Evolutionary conservation across 2,113 vertebrate genomes (phyloP).

Genomic region (Vulpes lagopus): DNA sequence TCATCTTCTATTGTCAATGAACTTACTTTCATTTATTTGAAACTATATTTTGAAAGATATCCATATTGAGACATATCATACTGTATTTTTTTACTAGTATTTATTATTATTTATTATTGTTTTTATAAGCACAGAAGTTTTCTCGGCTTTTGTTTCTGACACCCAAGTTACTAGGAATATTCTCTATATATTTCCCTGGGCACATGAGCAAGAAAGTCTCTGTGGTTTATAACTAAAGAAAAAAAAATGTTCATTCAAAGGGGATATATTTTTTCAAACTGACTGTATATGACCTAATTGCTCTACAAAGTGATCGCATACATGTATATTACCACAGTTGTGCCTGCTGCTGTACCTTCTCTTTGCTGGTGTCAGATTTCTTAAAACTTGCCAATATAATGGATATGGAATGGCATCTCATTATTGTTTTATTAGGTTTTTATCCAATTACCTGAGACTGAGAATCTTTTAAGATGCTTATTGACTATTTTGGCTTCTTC

Average conservation of each 20-base stretch:
- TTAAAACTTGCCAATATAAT: background rate
- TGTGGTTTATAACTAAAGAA: background rate
- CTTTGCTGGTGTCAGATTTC: background rate
- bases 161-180: background rate
- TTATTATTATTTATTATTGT: background rate
- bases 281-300: background rate
- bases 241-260: background rate
- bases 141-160: background rate
- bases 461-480: background rate
- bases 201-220: background rate
- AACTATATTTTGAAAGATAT: background rate
- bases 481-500: background rate
- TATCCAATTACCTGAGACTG: background rate
- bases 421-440: constrained; percentile 16
- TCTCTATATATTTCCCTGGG: background rate
- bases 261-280: background rate
- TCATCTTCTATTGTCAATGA: background rate
- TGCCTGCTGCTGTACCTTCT: background rate
- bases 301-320: background rate
- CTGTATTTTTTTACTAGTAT: background rate
- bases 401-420: background rate
- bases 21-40: background rate
- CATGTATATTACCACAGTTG: background rate
- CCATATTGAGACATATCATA: background rate
- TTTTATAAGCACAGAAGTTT: background rate